phyloP scores from a whole-genome alignment of 1,140 invertebrate genomes.

The Drosophila burlai region DNA sequence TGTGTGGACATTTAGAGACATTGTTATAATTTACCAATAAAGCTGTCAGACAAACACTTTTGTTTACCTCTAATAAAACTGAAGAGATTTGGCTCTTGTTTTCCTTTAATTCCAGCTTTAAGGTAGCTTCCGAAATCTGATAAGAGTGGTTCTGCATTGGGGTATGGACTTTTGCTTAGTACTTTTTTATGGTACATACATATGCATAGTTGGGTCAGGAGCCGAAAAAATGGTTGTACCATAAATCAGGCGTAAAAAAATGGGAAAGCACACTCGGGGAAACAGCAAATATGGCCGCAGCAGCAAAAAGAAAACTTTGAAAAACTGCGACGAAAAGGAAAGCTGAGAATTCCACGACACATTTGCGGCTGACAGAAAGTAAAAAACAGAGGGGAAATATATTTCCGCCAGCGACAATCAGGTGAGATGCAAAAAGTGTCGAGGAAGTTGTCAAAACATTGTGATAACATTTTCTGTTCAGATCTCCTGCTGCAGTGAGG shows the following conservation, averaged over 20 bases:
- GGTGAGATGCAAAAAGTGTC: slow-evolving; percentile 57
- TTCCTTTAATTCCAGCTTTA: slow-evolving; percentile 10
- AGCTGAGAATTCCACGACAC: slow-evolving; percentile 23
- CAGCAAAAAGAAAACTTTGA: slow-evolving; percentile 30
- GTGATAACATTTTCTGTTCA: slow-evolving; percentile 42
- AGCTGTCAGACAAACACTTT: too few species aligned
- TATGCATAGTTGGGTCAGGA: slow-evolving; percentile 34
- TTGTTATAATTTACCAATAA: not conserved
- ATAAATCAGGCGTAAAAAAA: slow-evolving; percentile 45
- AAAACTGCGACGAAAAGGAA: slow-evolving; percentile 44
- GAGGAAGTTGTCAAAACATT: slow-evolving; percentile 61
- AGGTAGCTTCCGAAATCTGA: not conserved
- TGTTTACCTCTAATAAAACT: not conserved
- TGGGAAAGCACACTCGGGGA: slow-evolving; percentile 13
- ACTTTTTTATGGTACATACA: slow-evolving; percentile 42
- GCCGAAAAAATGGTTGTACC: slow-evolving; percentile 35
- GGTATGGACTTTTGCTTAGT: slow-evolving; percentile 12
- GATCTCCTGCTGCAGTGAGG: not conserved
- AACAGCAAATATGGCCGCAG: slow-evolving; percentile 16
- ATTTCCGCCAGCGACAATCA: slow-evolving; percentile 56
- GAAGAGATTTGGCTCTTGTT: too few species aligned
- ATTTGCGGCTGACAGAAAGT: slow-evolving; percentile 20
- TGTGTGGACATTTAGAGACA: not conserved
- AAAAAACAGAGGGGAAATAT: slow-evolving; percentile 35
- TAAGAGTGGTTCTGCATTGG: slow-evolving; percentile 20